phyloP scores from a whole-genome alignment of 2,888 invertebrate genomes.

The Microplitis manilae region DNA sequence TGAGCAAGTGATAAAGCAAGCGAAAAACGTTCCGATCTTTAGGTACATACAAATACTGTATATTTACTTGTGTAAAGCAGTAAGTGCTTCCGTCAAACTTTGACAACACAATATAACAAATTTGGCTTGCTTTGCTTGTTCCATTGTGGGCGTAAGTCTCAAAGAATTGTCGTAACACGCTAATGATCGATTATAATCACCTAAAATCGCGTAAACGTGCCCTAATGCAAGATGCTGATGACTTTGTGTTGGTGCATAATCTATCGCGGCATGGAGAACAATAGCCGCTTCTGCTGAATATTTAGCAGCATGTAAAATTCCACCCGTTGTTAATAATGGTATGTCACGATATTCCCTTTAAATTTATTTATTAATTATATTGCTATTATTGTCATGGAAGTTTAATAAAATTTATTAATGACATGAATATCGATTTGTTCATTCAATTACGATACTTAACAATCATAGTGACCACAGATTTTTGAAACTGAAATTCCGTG shows the following conservation, averaged over 20 bases:
- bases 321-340: slow-evolving; percentile 82
- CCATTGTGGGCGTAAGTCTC: slow-evolving; percentile 77
- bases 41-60: background rate
- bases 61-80: slow-evolving; percentile 79
- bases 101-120: slow-evolving; percentile 81
- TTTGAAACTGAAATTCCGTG: no score
- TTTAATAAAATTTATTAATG: background rate
- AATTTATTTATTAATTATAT: slow-evolving; percentile 48
- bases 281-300: slow-evolving; percentile 82
- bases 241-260: slow-evolving; percentile 78
- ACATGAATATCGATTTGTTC: no score
- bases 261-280: slow-evolving; percentile 81
- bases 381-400: slow-evolving; percentile 16
- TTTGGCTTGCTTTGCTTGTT: slow-evolving; percentile 76
- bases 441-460: no score
- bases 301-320: slow-evolving; percentile 80
- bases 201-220: slow-evolving; percentile 81
- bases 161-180: slow-evolving; percentile 79
- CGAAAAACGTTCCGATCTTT: no score
- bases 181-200: slow-evolving; percentile 82
- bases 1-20: no score
- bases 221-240: slow-evolving; percentile 80
- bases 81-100: slow-evolving; percentile 77
- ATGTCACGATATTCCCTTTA: slow-evolving; percentile 81
- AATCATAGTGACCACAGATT: no score